Evolutionary conservation across 2,888 invertebrate species (phyloP), one percentile per base, ranked within the genome.

Genomic region (Omphaloscelis lunosa): DNA sequence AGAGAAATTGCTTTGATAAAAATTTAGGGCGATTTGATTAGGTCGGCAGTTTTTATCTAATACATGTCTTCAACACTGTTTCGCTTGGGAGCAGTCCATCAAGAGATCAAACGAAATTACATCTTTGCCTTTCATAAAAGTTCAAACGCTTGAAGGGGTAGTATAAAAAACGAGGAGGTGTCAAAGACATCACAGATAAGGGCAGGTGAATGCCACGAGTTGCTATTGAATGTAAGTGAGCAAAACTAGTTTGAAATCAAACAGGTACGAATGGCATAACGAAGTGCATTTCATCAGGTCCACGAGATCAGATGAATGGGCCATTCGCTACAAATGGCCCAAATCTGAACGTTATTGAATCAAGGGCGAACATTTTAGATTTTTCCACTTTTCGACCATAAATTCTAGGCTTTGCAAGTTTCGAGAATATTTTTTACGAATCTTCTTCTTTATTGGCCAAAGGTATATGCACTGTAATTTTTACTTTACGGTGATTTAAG

Each of bases 1-100:
- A 85, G 75, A 84, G 63, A 34, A 76, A 77, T 77, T 69, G 63
- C 67, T 77, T 82, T 75, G 74, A 77, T 84, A 82, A 77, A 48
- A 74, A 58, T 82, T 75, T 39, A 72, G 79, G 80, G 78, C 61
- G 41, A 75, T 88, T 82, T 80, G 41, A 74, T 79, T 74, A 76
- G 80, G 70, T 76, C 29, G 48, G 48, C 48, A 23, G 48, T 70
- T 69, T 63, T 77, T 56, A 84, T 82, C n/a, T 72, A 51, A 53
- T 29, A 23, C 27, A 0, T 61, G 71, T 29, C 17, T n/a, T 75
- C 48, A 75, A 69, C 8, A 34, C 17, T 63, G 58, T 77, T 61
- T 59, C 20, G 23, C n/a, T 41, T 68, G 3, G n/a, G 15, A 29
- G 9, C 45, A 23, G 15, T 23, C 12, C 12, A 7, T 66, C 6